Conservation (phyloP, 2,797 vertebrate species). For the Clamator glandarius region DNA sequence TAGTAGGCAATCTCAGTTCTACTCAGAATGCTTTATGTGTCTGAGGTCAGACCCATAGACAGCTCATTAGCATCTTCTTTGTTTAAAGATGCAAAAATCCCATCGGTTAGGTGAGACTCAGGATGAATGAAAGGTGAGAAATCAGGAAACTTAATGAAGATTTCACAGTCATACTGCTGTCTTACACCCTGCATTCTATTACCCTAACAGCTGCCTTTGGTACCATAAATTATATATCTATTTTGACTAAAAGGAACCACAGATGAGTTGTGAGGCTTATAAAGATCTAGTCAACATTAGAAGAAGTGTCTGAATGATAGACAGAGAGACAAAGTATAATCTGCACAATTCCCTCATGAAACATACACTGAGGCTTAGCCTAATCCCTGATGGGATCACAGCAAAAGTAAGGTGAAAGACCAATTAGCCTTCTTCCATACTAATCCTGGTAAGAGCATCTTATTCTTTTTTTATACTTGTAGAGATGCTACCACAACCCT, state of each 20-base stretch:
- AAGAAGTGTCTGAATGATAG: slow-evolving; percentile 62
- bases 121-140: background rate
- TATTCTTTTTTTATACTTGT: background rate
- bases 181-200: slow-evolving; percentile 54
- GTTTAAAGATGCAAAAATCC: background rate
- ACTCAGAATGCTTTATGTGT: background rate
- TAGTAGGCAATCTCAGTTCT: background rate
- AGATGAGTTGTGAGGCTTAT: slow-evolving; percentile 68
- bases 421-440: slow-evolving; percentile 72
- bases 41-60: background rate
- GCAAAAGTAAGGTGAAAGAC: slow-evolving; percentile 76
- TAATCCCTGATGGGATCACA: slow-evolving; percentile 75
- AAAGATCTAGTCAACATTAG: slow-evolving; percentile 68
- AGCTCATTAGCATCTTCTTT: background rate
- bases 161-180: slow-evolving; percentile 1
- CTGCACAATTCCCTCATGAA: slow-evolving; percentile 67
- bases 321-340: slow-evolving; percentile 73
- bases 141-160: slow-evolving; percentile 16
- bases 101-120: background rate
- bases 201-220: slow-evolving; percentile 43
- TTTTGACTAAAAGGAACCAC: slow-evolving; percentile 67
- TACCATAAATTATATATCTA: slow-evolving; percentile 56
- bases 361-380: slow-evolving; percentile 72
- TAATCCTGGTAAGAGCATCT: slow-evolving; percentile 67
- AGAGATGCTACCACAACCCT: background rate